These are phyloP conservation scores for Phainopepla nitens DNA, from an alignment of 2,113 vertebrate species.

Conservation along the genomic window DNA sequence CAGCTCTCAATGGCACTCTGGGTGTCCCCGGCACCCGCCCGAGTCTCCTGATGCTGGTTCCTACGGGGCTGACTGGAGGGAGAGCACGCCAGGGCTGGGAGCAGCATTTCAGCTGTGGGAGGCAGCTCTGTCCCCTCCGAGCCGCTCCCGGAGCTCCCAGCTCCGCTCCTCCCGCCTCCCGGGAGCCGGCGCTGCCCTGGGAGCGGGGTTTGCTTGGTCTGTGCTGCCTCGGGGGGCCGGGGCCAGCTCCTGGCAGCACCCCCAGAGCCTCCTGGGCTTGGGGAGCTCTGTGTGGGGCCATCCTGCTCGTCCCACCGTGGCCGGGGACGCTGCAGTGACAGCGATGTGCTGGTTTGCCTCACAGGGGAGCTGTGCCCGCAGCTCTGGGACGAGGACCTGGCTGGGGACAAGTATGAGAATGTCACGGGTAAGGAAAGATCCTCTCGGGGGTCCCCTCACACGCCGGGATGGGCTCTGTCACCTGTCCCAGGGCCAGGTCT, in stretches of 20 bases:
- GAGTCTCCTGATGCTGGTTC: neutral
- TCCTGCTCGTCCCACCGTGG: neutral
- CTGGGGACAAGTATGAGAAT: slow-evolving; percentile 57
- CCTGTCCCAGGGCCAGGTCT: neutral
- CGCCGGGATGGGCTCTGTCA: accelerated
- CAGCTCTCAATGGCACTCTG: neutral
- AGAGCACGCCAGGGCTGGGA: neutral
- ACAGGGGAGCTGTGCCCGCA: slow-evolving; percentile 63
- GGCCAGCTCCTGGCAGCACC: neutral
- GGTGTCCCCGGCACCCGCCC: neutral
- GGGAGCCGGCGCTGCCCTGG: neutral
- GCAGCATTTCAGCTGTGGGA: neutral
- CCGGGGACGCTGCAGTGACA: accelerated
- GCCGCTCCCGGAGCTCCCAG: neutral
- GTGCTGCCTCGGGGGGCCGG: accelerated
- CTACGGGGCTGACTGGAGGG: neutral
- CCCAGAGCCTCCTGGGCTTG: accelerated
- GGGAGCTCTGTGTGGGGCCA: neutral
- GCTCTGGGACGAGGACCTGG: slow-evolving; percentile 69
- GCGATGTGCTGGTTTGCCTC: neutral
- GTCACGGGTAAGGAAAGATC: slow-evolving; percentile 61
- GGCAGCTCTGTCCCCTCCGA: neutral
- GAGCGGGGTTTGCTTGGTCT: neutral
- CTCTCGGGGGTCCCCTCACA: accelerated
- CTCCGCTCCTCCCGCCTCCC: neutral